phyloP scores from a whole-genome alignment of 2,113 vertebrate genomes.

The Astatoreochromis straeleni region DNA sequence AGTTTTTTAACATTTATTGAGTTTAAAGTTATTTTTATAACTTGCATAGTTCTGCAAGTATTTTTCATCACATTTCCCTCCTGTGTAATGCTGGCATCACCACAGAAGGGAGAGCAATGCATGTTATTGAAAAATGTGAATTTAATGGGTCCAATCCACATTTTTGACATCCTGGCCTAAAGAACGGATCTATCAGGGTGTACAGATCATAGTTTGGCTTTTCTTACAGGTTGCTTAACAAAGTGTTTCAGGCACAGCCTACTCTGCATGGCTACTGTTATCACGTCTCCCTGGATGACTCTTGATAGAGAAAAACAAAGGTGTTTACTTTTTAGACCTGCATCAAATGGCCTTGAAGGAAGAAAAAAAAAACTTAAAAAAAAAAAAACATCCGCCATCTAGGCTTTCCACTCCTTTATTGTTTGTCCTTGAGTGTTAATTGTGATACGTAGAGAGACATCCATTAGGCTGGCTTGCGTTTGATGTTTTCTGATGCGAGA shows the following conservation, averaged over 20 bases:
- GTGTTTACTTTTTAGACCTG: slow-evolving; percentile 64
- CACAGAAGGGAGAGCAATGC: background rate
- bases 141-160: background rate
- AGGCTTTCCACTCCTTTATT: slow-evolving; percentile 45
- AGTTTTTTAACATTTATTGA: background rate
- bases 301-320: slow-evolving; percentile 49
- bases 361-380: slow-evolving; percentile 7
- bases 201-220: background rate
- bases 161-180: background rate
- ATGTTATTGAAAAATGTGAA: background rate
- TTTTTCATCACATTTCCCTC: background rate
- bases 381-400: slow-evolving; percentile 28
- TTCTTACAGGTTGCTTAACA: background rate
- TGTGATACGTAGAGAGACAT: slow-evolving; percentile 55
- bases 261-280: background rate
- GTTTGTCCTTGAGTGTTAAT: slow-evolving; percentile 72
- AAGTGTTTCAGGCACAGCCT: background rate
- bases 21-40: background rate
- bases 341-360: slow-evolving; percentile 62
- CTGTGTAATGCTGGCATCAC: background rate
- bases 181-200: rapidly evolving
- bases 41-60: background rate
- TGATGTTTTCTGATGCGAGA: slow-evolving; percentile 66
- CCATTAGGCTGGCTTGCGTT: slow-evolving; percentile 58
- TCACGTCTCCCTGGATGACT: slow-evolving; percentile 24